These are phyloP conservation scores for Sarcophaga bullata DNA, from an alignment of 1,140 invertebrate species.

Conservation along the genomic window DNA sequence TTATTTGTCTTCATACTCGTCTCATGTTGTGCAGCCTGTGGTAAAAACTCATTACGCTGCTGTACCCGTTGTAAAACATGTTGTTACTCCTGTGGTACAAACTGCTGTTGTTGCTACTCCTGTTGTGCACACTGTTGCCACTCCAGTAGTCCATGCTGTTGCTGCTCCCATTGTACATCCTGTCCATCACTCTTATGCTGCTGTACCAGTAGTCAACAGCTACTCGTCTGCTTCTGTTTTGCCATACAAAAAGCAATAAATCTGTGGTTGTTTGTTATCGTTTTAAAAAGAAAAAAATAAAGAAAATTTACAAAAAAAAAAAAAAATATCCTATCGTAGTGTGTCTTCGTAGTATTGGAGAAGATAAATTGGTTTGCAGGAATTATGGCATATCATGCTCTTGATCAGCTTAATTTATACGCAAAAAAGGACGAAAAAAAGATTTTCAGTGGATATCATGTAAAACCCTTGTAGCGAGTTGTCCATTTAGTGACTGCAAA, in stretches of 20 bases:
- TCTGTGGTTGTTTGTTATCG: too few species aligned
- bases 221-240: conserved; percentile 44
- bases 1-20: neutral
- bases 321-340: too few species aligned
- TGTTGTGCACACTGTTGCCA: neutral
- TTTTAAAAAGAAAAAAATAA: too few species aligned
- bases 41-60: conserved; percentile 19
- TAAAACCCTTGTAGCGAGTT: too few species aligned
- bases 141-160: conserved; percentile 29
- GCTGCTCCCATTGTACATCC: neutral
- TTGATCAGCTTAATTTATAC: too few species aligned
- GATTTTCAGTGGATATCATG: too few species aligned
- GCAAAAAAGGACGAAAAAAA: too few species aligned
- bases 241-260: neutral
- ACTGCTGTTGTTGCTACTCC: conserved; percentile 35
- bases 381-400: too few species aligned
- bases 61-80: conserved; percentile 37
- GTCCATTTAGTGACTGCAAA: too few species aligned
- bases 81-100: conserved; percentile 41
- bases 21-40: conserved; percentile 3
- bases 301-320: too few species aligned
- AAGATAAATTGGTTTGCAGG: too few species aligned
- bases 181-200: conserved; percentile 44
- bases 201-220: conserved; percentile 1
- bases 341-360: too few species aligned